Evolutionary conservation across 92 coral and sea anemone species (phyloP), one percentile per base, ranked within the genome.

Genomic region (Parazoanthus atlanticus): DNA sequence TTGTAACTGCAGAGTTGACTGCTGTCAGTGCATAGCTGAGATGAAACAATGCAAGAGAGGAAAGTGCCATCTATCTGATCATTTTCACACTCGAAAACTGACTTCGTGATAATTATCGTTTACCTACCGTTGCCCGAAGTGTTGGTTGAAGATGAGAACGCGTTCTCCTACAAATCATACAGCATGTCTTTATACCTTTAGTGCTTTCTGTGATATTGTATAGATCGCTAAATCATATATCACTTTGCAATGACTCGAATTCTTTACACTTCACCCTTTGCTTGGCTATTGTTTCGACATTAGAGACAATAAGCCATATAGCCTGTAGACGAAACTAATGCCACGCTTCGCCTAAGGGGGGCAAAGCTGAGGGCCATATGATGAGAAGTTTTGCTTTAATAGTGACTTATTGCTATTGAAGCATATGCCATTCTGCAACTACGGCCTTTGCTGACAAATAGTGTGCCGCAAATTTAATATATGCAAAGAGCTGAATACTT

Each of bases 331-430:
- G 19, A 70, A 84, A 84, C 75, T 70, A 84, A 31, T 7, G 67
- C 65, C 87, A 84, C 87, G 69, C 74, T 84, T 84, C 25, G 66
- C 78, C 78, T 47, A 23, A 84, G 87, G 74, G 61, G 79, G 79
- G 47, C 26, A 75, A 21, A 21, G 79, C 19, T n/a, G 41, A 58
- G 30, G 56, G 38, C 76, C 87, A 71, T 70, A 29, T 34, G 29
- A 73, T 33, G 30, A 31, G 52, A 30, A 19, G 46, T 30, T 43
- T 84, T n/a, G 75, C 49, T 26, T 16, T 46, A 41, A 43, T 23
- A 69, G 6, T 36, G 46, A 84, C 54, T 16, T 82, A 7, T 40
- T 41, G 76, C 25, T 67, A 34, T 6, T 25, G 36, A 15, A 74
- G 78, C 46, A 74, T 31, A 74, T 23, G 40, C 36, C 15, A 33